Evolutionary conservation across 2,797 vertebrate species (phyloP).

Genomic region (Gymnopithys bicolor): DNA sequence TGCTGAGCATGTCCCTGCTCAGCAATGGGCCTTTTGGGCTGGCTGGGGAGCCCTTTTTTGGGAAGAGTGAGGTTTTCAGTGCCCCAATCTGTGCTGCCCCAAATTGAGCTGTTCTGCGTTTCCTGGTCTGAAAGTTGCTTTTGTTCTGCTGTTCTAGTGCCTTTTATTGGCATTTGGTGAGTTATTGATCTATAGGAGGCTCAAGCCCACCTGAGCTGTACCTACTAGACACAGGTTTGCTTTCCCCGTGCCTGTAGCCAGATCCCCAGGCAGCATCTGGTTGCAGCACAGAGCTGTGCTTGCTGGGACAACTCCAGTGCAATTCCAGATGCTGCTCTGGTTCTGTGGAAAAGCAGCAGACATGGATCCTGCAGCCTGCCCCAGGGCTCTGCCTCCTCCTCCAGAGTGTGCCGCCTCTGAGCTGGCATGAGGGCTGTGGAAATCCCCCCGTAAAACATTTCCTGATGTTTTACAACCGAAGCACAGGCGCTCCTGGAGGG

Average conservation of each 20-base stretch:
- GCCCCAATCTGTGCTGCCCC: fast-evolving
- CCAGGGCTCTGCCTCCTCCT: neutral
- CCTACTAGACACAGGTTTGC: neutral
- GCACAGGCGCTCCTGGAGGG: neutral
- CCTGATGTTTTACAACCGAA: conserved; percentile 27
- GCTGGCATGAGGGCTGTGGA: neutral
- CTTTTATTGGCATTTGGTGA: neutral
- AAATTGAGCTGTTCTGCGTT: neutral
- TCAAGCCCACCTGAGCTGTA: neutral
- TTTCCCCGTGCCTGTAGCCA: neutral
- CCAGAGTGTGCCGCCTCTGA: neutral
- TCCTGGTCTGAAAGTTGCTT: neutral
- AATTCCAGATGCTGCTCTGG: neutral
- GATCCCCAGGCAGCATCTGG: neutral
- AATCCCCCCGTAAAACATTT: conserved; percentile 37
- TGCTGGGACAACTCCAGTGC: neutral
- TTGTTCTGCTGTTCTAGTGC: neutral
- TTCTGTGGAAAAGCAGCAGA: neutral
- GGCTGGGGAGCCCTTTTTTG: neutral
- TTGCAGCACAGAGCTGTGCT: neutral
- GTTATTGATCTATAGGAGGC: neutral
- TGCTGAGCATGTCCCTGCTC: fast-evolving
- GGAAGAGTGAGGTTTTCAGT: neutral
- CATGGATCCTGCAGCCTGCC: neutral
- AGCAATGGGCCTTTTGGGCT: neutral